Conservation (phyloP, 1,140 invertebrate species). For the Drosophila virilis region DNA sequence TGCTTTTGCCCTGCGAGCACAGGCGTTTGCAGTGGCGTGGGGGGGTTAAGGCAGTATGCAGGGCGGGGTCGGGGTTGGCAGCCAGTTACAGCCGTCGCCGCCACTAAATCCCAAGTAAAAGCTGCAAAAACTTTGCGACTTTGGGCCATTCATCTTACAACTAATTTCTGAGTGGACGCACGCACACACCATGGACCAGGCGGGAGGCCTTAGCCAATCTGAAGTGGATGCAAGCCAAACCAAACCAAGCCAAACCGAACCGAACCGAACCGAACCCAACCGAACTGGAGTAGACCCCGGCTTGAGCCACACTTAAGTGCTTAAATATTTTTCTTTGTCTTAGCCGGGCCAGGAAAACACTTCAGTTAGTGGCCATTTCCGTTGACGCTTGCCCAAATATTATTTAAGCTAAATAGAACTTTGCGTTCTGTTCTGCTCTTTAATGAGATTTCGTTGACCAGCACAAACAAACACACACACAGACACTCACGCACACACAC, state of each 20-base stretch:
- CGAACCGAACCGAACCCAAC: not conserved
- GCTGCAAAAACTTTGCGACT: slow-evolving; percentile 78
- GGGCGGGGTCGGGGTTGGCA: not conserved
- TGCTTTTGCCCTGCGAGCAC: slow-evolving; percentile 1
- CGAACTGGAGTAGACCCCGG: not conserved
- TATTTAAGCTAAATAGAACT: slow-evolving; percentile 77
- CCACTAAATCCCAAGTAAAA: slow-evolving; percentile 76
- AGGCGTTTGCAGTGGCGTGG: not conserved
- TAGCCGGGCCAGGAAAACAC: slow-evolving; percentile 56
- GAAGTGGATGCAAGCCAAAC: slow-evolving; percentile 8
- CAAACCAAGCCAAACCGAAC: not conserved
- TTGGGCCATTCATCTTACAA: slow-evolving; percentile 77
- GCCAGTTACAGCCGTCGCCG: slow-evolving; percentile 53
- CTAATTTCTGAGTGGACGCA: slow-evolving; percentile 81
- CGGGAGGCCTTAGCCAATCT: not conserved
- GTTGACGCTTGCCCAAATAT: slow-evolving; percentile 77
- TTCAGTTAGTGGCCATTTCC: slow-evolving; percentile 77
- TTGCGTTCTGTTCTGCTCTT: slow-evolving; percentile 23
- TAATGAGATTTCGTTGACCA: slow-evolving; percentile 63
- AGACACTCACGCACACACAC: too few species aligned
- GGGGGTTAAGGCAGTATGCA: too few species aligned
- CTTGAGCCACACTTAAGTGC: slow-evolving; percentile 65
- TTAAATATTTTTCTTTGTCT: slow-evolving; percentile 80
- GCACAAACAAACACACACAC: slow-evolving; percentile 1
- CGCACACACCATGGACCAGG: slow-evolving; percentile 48